Base-by-base conservation (phyloP, 2,797 vertebrate species). In the Danio jaintianensis region DNA sequence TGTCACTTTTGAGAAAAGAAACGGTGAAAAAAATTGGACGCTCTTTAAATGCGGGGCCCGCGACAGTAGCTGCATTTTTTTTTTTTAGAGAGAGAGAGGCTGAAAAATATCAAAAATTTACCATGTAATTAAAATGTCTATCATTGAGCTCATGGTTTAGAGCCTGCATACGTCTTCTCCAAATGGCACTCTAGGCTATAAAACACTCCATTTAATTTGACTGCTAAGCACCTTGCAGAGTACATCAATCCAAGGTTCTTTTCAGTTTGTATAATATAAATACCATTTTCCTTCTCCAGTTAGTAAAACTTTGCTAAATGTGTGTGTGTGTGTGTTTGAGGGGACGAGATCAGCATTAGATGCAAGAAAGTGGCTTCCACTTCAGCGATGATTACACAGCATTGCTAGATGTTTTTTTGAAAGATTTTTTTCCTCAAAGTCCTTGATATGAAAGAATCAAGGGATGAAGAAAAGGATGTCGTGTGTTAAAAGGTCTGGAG, bases 91-190 rank as follows among this genome's bases (percentile, higher is more conserved):
- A 86, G 29, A 68, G 85, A 80, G 85, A 72, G 83, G 71, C 82
- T 82, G 84, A 85, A 87, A 92, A 93, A 92, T 88, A 92, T 93
- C 85, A 90, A 94, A 80, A 94, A 95, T 92, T 87, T 90, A 93
- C 92, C 93, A 93, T 93, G 91, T 94, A 94, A 95, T 94, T 95
- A 94, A 93, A 94, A 94, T 88, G 93, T 94, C 93, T 93, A 93
- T 95, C 94, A 94, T 82, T 82, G 89, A 82, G 88, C 83, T 86
- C 85, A 89, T 89, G 89, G 88, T 93, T 87, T 90, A 90, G 90
- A 86, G 90, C 86, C 88, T 90, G 86, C 76, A 83, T 87, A 90
- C 88, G 80, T 86, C 91, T 91, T 89, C 90, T 87, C 87, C 87
- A 93, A 93, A 93, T 89, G 92, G 88, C 90, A 91, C 93, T 94